Base-by-base conservation (phyloP, 2,113 vertebrate genomes). In the Athene cunicularia region DNA sequence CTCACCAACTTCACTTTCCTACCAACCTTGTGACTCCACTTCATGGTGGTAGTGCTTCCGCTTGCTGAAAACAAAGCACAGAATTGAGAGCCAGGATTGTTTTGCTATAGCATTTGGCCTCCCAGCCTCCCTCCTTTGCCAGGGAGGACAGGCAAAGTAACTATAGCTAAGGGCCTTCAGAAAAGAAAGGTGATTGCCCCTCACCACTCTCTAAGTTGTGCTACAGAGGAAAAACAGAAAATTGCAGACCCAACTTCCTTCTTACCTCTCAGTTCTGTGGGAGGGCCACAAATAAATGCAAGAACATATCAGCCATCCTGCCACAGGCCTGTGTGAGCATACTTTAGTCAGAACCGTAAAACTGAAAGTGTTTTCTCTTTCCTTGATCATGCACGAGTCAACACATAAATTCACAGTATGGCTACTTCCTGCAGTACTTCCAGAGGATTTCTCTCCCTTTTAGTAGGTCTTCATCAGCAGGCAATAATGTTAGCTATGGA, bases 321-420 rank as follows among this genome's bases (percentile, higher is more conserved):
- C 33, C 1, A 0, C 45, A 28, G 43, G 12, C 1, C 1, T 33
- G 4, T 5, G 17, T 20, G 9, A 58, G 8, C 37, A 10, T 23
- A 16, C 43, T 75, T 59, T 68, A 49, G 80, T 76, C n/a, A 63
- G 62, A 75, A 59, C 28, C 2, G 1, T 33, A 45, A 72, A 82
- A 82, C 24, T 30, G 30, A 47, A 55, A 80, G 19, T 7, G 9
- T 80, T 91, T 93, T 76, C 58, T 71, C 28, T 47, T 74, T 80
- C 62, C 17, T 52, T 23, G 43, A 43, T n/a, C 20, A 11, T 60
- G 56, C 19, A 26, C 26, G 21, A 43, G 33, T 10, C 64, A 67
- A 67, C 32, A 11, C 19, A 43, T 5, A 58, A 90, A 66, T 50
- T 79, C 74, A 77, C 8, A 33, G 21, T 16, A 27, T 0, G 1